These are phyloP conservation scores for Eulithis prunata DNA, from an alignment of 2,888 invertebrate species.

Conservation along the genomic window DNA sequence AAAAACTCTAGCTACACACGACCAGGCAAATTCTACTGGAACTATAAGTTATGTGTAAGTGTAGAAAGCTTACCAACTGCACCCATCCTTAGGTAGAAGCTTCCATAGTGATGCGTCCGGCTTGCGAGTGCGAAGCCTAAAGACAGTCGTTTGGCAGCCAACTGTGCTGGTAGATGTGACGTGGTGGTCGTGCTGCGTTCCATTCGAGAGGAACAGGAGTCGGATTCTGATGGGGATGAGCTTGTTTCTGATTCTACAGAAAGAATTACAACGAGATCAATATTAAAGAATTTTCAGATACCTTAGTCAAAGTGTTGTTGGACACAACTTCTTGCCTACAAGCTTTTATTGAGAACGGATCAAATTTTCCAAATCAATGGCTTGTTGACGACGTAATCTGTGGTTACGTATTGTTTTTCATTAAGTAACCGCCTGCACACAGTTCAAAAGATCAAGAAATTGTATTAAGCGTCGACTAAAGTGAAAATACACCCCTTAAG, in stretches of 20 bases:
- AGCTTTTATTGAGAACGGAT: too few relatives aligned
- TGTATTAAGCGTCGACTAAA: slow-evolving; percentile 37
- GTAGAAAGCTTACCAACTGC: slow-evolving; percentile 89
- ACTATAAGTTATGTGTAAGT: too few relatives aligned
- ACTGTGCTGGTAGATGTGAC: slow-evolving; percentile 65
- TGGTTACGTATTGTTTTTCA: too few relatives aligned
- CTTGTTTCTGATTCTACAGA: slow-evolving; percentile 71
- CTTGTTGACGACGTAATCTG: too few relatives aligned
- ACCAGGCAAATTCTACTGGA: too few relatives aligned
- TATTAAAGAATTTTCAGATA: neutral
- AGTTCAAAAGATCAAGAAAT: slow-evolving; percentile 33
- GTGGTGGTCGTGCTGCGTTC: slow-evolving; percentile 84
- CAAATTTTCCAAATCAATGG: too few relatives aligned
- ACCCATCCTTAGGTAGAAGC: slow-evolving; percentile 96
- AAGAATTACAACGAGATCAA: neutral
- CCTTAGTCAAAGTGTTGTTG: neutral
- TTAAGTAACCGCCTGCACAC: slow-evolving; percentile 5
- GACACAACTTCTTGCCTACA: too few relatives aligned
- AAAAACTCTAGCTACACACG: too few relatives aligned
- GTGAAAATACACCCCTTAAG: slow-evolving; percentile 36
- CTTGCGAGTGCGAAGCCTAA: slow-evolving; percentile 79
- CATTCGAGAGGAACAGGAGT: slow-evolving; percentile 80
- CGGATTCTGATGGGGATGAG: slow-evolving; percentile 75
- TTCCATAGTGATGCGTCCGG: slow-evolving; percentile 92
- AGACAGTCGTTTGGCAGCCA: slow-evolving; percentile 77